These are phyloP conservation scores for Campylomormyrus tamandua DNA, from an alignment of 2,113 vertebrate genomes.

Conservation along the genomic window DNA sequence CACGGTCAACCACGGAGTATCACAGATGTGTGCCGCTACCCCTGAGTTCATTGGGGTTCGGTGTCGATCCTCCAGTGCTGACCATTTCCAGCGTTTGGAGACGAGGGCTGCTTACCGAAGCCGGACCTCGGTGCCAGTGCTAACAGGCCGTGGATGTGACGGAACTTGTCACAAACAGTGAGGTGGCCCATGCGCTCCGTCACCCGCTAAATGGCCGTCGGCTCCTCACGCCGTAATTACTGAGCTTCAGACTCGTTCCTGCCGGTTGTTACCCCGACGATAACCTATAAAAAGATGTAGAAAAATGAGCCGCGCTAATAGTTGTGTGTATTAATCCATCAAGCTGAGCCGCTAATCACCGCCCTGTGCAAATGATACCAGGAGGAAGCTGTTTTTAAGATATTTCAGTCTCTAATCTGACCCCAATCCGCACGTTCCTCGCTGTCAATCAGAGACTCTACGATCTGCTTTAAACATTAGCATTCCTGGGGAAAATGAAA, in stretches of 20 bases:
- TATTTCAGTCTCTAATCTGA: conserved; percentile 14
- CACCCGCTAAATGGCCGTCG: not conserved
- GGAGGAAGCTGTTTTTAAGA: not conserved
- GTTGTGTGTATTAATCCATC: conserved; percentile 15
- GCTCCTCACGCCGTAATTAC: not conserved
- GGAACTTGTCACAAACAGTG: not conserved
- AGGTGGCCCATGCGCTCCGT: not conserved
- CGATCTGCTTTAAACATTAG: not conserved
- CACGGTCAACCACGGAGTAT: not conserved
- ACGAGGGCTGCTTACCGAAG: too few relatives aligned
- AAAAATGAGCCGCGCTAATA: conserved; percentile 1
- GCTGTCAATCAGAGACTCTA: not conserved
- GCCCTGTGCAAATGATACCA: conserved; percentile 8
- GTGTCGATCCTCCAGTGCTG: not conserved
- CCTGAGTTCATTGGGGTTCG: not conserved
- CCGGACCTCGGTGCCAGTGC: not conserved
- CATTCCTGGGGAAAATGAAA: not conserved
- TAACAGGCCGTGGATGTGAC: not conserved
- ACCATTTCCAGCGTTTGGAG: not conserved
- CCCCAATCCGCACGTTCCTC: not conserved
- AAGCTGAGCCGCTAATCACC: conserved; percentile 2
- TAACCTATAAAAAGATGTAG: conserved; percentile 18
- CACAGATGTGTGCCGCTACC: not conserved
- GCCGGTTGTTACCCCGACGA: not conserved
- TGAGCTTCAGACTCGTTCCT: not conserved